A percentile compares a stretch with the other conserved stretches of the same genome.
These are phyloP conservation scores for Ivindomyrus marchei DNA, from an alignment of 2,113 vertebrate genomes.

Conservation along the genomic window DNA sequence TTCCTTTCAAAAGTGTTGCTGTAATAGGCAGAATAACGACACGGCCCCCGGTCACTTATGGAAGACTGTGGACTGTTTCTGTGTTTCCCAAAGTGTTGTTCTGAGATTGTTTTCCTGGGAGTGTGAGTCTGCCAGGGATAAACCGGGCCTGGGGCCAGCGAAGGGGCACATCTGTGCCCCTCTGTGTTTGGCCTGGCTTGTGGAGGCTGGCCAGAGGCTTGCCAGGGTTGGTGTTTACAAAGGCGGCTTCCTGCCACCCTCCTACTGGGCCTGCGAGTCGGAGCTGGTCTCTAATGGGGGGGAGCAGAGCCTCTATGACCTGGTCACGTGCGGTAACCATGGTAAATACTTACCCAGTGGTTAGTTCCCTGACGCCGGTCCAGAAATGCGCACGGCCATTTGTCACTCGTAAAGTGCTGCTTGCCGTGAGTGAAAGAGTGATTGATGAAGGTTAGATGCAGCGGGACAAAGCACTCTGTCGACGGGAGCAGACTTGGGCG, in stretches of 20 bases:
- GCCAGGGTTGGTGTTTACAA: neutral
- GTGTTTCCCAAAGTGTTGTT: neutral
- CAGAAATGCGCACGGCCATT: neutral
- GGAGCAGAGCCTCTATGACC: neutral
- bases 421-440: neutral
- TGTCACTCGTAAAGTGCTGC: neutral
- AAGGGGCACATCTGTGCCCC: neutral
- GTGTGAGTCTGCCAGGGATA: neutral
- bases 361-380: neutral
- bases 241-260: neutral
- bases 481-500: neutral
- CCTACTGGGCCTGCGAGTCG: neutral
- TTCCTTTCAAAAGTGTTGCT: neutral
- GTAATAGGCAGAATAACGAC: neutral
- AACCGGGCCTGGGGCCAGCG: neutral
- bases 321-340: neutral
- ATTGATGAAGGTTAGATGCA: neutral
- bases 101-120: neutral
- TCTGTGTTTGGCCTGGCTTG: neutral
- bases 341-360: neutral
- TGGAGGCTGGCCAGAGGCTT: neutral
- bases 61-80: neutral
- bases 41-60: neutral
- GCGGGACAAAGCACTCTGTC: neutral
- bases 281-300: neutral